Base-by-base conservation (phyloP, 2,113 vertebrate species). In the Rhagologus leucostigma region DNA sequence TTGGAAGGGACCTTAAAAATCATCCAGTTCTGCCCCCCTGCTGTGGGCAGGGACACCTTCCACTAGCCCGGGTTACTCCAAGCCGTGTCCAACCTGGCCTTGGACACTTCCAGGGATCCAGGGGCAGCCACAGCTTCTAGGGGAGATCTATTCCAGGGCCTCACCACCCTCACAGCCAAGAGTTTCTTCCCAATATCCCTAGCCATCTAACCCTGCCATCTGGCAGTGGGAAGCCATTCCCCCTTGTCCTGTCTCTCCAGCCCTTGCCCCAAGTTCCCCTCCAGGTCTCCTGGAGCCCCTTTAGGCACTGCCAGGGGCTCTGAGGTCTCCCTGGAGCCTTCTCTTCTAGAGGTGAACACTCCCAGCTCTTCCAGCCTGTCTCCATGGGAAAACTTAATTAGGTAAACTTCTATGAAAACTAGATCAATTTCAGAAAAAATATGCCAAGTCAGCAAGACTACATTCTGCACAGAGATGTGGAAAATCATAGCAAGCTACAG, bases 161-260 rank as follows among this genome's bases (percentile, higher is more conserved):
- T 59, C 1, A 1, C 16, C 27, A 59, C 11, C 16, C 60, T 82
- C 11, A 6, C 19, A 59, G 8, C 0, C 4, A 89, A 1, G 0
- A 50, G 3, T 52, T 65, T 1, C 27, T 50, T 2, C 19, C 37
- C 44, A 19, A 14, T 0, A 20, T 23, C 27, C 53, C n/a, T n/a
- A n/a, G n/a, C n/a, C 52, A 67, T 5, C 44, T 1, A 3, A 0
- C 1, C 33, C 37, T 59, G 37, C 23, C 33, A 29, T 89, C 23
- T 46, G 44, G 2, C 29, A 14, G 0, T 39, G 27, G 17, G 15
- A 19, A 71, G 44, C 52, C 77, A 59, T 52, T 74, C 2, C 23
- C 37, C 35, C 35, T 33, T 3, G 4, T 67, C 4, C 68, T 74
- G 60, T 24, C 52, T 42, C 27, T 74, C 3, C 33, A 7, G 0